Evolutionary conservation across 2,888 invertebrate genomes (phyloP), one percentile per base, ranked within the genome.

Genomic region (Oligia strigilis): DNA sequence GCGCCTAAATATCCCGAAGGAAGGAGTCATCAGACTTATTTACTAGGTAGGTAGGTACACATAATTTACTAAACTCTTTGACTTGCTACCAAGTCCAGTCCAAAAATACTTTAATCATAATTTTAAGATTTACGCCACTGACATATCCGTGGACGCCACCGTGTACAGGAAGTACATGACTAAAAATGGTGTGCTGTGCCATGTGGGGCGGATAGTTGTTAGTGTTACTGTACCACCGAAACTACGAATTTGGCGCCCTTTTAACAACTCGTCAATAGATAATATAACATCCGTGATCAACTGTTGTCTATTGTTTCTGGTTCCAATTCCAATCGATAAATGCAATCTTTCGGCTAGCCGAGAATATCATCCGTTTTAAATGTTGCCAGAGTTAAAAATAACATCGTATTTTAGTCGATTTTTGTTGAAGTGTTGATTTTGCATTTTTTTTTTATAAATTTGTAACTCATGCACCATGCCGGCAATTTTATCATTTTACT

Each of bases 231-330:
- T 58, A 36, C 36, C 70, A 23, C 52, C 14, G 23, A 9, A 71
- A 36, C 14, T 55, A 49, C 65, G 40, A 77, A 77, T 77, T 77
- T 77, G 17, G 77, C 64, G 64, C 77, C 36, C 6, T 65, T 64
- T 17, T 1, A 13, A 29, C n/a, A 11, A 23, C 2, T 23, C 5
- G 5, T 3, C 3, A 17, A 64, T 64, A 36, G 77, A 77, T 43
- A 76, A 23, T 29, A 4, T n/a, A 4, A n/a, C 9, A n/a, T 40
- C 36, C 40, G n/a, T 73, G 17, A 40, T 36, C 6, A 36, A 17
- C 13, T 43, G 14, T 40, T 6, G 14, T 77, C 14, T 62, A 19
- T 29, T 14, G 40, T 62, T 75, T 76, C 13, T 64, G 77, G 77
- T 64, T 75, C 6, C 23, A 23, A 58, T 3, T 5, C 2, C 9